Evolutionary conservation across 2,888 invertebrate species (phyloP), one percentile per base, ranked within the genome.

Genomic region (Phlogophora meticulosa): DNA sequence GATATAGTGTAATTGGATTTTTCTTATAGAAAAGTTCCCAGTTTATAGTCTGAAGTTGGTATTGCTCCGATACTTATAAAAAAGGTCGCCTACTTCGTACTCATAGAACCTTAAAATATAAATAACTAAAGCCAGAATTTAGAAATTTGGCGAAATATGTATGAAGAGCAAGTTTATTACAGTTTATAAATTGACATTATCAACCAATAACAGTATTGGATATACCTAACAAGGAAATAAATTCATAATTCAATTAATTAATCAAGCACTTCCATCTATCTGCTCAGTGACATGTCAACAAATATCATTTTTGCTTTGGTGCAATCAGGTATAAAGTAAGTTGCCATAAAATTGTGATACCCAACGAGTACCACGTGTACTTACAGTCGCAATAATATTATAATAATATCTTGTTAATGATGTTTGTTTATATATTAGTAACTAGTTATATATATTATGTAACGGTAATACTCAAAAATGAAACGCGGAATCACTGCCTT

Each of bases 281-380:
- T 28, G 17, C 36, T 42, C 24, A 57, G 11, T 48, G n/a, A 17
- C 7, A n/a, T 53, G 42, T 45, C 45, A 1, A 20, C 15, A 3
- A 55, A 43, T 40, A 1, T 32, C 15, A n/a, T 9, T 28, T 28
- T 59, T 55, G 70, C 67, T 78, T 82, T 67, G 73, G 75, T 79
- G 83, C 60, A 58, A 49, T 48, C 60, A 62, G 63, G 64, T 48
- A 60, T 72, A 83, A 77, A 78, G 76, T 86, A 87, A 87, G 91
- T 89, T 92, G 92, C 93, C 93, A 92, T 93, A 93, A 69, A 87
- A 92, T 90, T 93, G 93, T 94, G 94, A 95, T 95, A 94, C 93
- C 94, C 94, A 94, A 94, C 88, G 61, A 83, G 77, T 83, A 80
- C 81, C 74, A 70, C 49, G 84, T 84, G 84, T 84, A 82, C 81